Evolutionary conservation across 2,113 vertebrate species (phyloP).

Genomic region (Ictidomys tridecemlineatus): DNA sequence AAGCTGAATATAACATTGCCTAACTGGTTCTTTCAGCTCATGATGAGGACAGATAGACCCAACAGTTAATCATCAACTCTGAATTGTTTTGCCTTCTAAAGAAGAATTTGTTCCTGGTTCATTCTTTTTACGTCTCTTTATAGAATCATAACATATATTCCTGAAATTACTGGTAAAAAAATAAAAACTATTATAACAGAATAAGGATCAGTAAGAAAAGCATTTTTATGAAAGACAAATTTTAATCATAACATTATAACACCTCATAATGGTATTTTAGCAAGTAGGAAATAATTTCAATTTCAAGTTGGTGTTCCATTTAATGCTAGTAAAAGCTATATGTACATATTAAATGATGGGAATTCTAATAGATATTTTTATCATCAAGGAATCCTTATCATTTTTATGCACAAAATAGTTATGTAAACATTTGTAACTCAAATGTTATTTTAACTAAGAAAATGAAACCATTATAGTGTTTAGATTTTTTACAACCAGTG

Average conservation of each 20-base stretch:
- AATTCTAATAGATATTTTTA: background rate
- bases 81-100: background rate
- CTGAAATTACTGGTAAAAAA: background rate
- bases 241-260: background rate
- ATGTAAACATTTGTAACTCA: background rate
- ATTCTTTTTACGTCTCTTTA: background rate
- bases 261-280: background rate
- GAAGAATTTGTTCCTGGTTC: background rate
- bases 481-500: background rate
- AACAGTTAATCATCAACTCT: background rate
- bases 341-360: background rate
- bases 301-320: background rate
- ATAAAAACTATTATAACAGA: background rate
- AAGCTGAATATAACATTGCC: background rate
- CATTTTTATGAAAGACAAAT: background rate
- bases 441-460: background rate
- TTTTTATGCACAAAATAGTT: background rate
- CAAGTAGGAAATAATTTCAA: background rate
- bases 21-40: background rate
- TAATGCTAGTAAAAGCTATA: background rate
- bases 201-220: background rate
- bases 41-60: background rate
- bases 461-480: background rate
- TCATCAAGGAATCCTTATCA: background rate
- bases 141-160: background rate